Evolutionary conservation across 1,140 invertebrate species (phyloP).

Genomic region (Drosophila gunungcola): DNA sequence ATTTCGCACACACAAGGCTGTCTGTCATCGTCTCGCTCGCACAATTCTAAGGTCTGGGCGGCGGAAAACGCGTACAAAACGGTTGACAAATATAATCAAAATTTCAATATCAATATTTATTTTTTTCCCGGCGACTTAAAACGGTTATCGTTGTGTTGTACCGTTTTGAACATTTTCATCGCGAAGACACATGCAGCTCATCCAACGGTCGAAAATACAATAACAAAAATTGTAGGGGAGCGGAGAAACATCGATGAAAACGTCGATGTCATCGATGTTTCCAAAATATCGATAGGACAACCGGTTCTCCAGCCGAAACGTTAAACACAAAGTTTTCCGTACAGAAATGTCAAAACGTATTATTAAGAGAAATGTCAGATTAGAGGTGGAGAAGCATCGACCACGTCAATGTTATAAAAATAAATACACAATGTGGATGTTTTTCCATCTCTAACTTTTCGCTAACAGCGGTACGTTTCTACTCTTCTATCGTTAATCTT

Average conservation of each 20-base stretch:
- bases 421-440: too few species aligned
- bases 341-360: too few species aligned
- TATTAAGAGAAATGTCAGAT: too few species aligned
- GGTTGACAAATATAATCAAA: not conserved
- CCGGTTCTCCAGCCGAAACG: too few species aligned
- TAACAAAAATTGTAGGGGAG: conserved; percentile 1
- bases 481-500: not conserved
- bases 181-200: conserved; percentile 6
- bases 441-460: too few species aligned
- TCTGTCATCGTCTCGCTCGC: conserved; percentile 8
- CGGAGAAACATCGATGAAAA: not conserved
- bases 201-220: conserved; percentile 9
- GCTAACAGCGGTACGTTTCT: too few species aligned
- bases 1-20: conserved; percentile 21
- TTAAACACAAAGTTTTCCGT: too few species aligned
- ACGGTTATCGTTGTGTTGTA: conserved; percentile 10
- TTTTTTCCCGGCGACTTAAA: conserved; percentile 12
- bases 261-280: too few species aligned
- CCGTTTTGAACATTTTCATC: not conserved
- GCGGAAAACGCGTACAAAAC: conserved; percentile 7
- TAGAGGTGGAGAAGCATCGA: too few species aligned
- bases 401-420: too few species aligned
- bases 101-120: not conserved
- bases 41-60: conserved; percentile 7
- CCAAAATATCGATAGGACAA: too few species aligned